These are phyloP conservation scores for Automeris io DNA, from an alignment of 2,888 invertebrate genomes.

Conservation along the genomic window DNA sequence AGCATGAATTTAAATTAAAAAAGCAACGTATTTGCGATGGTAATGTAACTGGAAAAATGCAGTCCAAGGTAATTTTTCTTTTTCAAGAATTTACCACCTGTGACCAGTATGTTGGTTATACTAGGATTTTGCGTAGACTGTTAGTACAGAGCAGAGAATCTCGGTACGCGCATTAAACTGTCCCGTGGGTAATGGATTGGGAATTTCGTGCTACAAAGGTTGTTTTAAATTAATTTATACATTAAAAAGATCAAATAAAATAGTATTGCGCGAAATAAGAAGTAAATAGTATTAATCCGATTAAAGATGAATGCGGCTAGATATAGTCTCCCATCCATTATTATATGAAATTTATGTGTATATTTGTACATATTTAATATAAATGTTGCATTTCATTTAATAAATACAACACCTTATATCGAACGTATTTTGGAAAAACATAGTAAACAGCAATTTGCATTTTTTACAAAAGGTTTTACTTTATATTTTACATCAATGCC, in stretches of 20 bases:
- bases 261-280: constrained; percentile 35
- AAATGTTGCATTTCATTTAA: no score
- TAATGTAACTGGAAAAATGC: constrained; percentile 47
- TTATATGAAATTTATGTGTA: not conserved
- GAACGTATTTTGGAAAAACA: no score
- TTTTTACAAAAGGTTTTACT: no score
- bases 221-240: constrained; percentile 70
- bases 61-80: constrained; percentile 41
- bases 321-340: constrained; percentile 11
- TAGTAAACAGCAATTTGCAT: no score
- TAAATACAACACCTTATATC: no score
- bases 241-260: constrained; percentile 55
- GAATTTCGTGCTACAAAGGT: constrained; percentile 65
- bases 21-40: constrained; percentile 41
- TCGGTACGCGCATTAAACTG: constrained; percentile 54
- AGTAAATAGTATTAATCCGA: constrained; percentile 63
- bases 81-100: constrained; percentile 49
- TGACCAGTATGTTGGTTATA: constrained; percentile 43
- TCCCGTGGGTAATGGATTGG: constrained; percentile 58
- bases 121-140: constrained; percentile 35
- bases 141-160: constrained; percentile 41
- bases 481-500: no score
- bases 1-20: constrained; percentile 62
- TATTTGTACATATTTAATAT: not conserved
- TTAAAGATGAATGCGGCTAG: constrained; percentile 29